Base-by-base conservation (phyloP, 2,113 vertebrate species). In the Leucosticte australis region DNA sequence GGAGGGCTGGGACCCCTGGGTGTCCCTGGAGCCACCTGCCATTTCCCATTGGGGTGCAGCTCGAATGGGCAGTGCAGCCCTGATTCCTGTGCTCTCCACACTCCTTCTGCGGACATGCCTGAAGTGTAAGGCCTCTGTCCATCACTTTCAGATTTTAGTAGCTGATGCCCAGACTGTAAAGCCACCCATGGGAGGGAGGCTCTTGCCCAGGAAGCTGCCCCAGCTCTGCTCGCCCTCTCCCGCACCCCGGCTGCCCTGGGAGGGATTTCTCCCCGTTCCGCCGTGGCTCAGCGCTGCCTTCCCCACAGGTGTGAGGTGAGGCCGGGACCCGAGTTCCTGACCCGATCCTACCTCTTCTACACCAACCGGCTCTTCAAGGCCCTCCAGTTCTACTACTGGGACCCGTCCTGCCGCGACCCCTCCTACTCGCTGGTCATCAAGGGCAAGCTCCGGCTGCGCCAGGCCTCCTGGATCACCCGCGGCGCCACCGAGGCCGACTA, bases 321-420 rank as follows among this genome's bases (percentile, higher is more conserved):
- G 5, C 98, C 99, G 0, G 99, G 99, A 23, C 99, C 99, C 1
- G 99, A 99, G 97, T 99, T 99, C 97, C 98, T 99, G 57, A 98
- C 98, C 80, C 97, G 98, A 9, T 99, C 98, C 84, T 99, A 99
- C 97, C 98, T 97, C 67, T 99, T 99, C 95, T 98, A 98, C 46
- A 70, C 98, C 74, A 98, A 96, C 95, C 98, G 98, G 59, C 97
- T 98, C 92, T 99, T 99, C 97, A 98, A 97, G 37, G 98, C 98
- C 15, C 94, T 98, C 80, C 99, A 99, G 97, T 99, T 99, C 97
- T 99, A 98, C 95, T 99, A 99, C 96, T 46, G 94, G 23, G 99
- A 99, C 96, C 97, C 98, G 16, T 67, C 94, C 31, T 99, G 99
- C 83, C 97, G 64, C 42, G 82, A 98, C 8, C 99, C 99, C 0